Base-by-base conservation (phyloP, 2,113 vertebrate species). In the Lepus timidus region DNA sequence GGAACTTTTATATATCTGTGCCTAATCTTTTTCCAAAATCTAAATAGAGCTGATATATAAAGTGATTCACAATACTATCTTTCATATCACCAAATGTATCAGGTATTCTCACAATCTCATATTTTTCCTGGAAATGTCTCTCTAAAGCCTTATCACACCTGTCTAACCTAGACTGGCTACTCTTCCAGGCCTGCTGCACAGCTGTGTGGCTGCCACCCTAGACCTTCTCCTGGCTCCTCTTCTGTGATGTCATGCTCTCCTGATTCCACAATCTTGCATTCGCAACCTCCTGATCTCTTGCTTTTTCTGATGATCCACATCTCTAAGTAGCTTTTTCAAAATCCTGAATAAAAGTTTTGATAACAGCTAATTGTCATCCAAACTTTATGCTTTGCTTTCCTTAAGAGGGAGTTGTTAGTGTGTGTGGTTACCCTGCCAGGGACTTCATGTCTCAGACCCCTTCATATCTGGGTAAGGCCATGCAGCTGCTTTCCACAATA, bases 1-100 rank as follows among this genome's bases (percentile, higher is more conserved):
- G 90, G 71, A 13, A 71, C 7, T 76, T 92, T 33, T 74, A 44
- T 39, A 71, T 51, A 76, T 25, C 4, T 58, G 13, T 31, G 17
- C 27, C 52, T 93, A 33, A 74, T 31, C 94, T 67, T 81, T 85
- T 68, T 71, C 75, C 55, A 52, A 90, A n/a, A 36, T 75, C 27
- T 78, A 85, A 93, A 33, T 6, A 36, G 55, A 85, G n/a, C 9
- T 39, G 12, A n/a, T 27, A 85, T 11, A 36, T 14, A 33, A 70
- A 84, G 74, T 58, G 12, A 49, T 80, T 85, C 73, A 83, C 13
- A 86, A 6, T 23, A 36, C 7, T 65, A 6, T 64, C 81, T 49
- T 78, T 4, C 29, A 62, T 8, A 6, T 39, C 29, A 22, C 33
- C 52, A 68, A 73, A 62, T 73, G 10, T n/a, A 86, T 62, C 39